Evolutionary conservation across 1,140 invertebrate species (phyloP).

Genomic region (Antheraea mylitta): DNA sequence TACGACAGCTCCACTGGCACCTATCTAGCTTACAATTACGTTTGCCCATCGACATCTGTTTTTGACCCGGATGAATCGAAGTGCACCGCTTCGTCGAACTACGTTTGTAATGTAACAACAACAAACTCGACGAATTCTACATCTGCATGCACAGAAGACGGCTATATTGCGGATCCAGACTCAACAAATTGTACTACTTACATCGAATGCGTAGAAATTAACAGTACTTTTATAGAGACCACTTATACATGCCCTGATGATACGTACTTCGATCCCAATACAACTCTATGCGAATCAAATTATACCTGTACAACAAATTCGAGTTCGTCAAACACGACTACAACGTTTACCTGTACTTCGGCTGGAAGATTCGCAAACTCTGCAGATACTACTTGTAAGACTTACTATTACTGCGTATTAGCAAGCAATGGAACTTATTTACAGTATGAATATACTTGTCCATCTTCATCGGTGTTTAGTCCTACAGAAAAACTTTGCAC

Average conservation of each 20-base stretch:
- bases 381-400: constrained; percentile 22
- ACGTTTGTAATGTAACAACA: constrained; percentile 24
- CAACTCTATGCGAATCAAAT: constrained; percentile 43
- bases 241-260: constrained; percentile 34
- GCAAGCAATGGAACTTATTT: constrained; percentile 23
- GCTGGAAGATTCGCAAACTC: constrained; percentile 28
- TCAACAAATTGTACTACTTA: constrained; percentile 42
- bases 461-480: constrained; percentile 26
- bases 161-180: constrained; percentile 38
- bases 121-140: constrained; percentile 17
- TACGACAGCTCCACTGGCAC: constrained; percentile 19
- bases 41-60: constrained; percentile 46
- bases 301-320: constrained; percentile 37
- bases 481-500: constrained; percentile 25
- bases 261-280: constrained; percentile 44
- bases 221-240: constrained; percentile 34
- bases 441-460: constrained; percentile 31
- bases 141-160: constrained; percentile 43
- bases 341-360: constrained; percentile 20
- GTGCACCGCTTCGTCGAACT: constrained; percentile 23
- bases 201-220: constrained; percentile 42
- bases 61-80: constrained; percentile 36
- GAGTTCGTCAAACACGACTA: constrained; percentile 12
- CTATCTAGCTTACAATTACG: constrained; percentile 43
- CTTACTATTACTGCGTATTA: constrained; percentile 27